Evolutionary conservation across 1,140 invertebrate species (phyloP).

Genomic region (Ptiloglossa arizonensis): DNA sequence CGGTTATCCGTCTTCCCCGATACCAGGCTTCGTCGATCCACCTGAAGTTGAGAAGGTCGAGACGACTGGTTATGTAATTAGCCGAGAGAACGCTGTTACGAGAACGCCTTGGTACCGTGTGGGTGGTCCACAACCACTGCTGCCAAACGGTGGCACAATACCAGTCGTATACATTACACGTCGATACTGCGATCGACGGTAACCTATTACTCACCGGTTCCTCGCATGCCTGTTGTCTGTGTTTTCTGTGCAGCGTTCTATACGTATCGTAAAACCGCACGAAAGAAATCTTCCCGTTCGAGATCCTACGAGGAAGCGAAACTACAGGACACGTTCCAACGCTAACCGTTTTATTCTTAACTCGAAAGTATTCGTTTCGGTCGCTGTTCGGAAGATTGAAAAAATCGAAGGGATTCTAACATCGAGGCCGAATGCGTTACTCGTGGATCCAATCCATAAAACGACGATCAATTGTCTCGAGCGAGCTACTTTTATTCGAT

Average conservation of each 20-base stretch:
- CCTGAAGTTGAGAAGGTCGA: constrained; percentile 49
- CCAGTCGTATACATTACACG: constrained; percentile 58
- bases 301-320: no score
- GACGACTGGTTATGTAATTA: constrained; percentile 57
- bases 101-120: constrained; percentile 49
- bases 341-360: no score
- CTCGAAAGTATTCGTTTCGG: no score
- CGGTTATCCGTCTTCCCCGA: constrained; percentile 15
- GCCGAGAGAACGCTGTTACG: constrained; percentile 28
- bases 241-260: constrained; percentile 1
- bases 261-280: not conserved
- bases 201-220: constrained; percentile 51
- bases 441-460: no score
- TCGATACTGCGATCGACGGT: constrained; percentile 52
- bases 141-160: constrained; percentile 69
- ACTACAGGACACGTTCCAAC: no score
- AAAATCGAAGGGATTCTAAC: no score
- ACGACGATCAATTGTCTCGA: no score
- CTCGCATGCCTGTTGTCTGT: constrained; percentile 32
- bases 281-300: no score
- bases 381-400: no score
- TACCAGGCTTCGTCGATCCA: constrained; percentile 24
- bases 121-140: constrained; percentile 64
- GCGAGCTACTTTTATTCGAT: no score
- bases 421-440: no score